Percentiles rank a stretch among this genome's conserved stretches.
Conservation (phyloP, 2,888 invertebrate genomes). For the Branchellion lobata region DNA sequence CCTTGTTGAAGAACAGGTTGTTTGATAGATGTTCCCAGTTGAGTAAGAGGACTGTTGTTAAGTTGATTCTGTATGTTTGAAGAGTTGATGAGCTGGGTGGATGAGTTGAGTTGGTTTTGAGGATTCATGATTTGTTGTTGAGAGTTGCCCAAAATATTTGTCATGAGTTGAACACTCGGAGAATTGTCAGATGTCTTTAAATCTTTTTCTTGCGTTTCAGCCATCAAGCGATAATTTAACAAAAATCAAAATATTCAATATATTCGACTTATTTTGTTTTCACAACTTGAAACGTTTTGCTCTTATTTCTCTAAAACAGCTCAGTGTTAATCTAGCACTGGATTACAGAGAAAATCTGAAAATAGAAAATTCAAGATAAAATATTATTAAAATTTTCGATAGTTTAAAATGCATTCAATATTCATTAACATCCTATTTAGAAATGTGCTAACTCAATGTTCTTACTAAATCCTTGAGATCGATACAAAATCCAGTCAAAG, state of each 20-base stretch:
- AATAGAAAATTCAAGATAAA: too few species aligned
- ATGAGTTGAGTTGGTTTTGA: slow-evolving; percentile 2
- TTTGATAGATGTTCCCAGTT: background rate
- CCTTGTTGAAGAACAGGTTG: background rate
- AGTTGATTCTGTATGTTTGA: background rate
- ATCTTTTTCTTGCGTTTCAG: background rate
- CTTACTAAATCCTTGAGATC: background rate
- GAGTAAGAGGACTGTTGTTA: background rate
- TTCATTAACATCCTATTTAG: background rate
- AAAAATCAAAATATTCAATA: background rate
- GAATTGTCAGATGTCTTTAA: background rate
- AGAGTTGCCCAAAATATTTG: background rate
- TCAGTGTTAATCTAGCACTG: too few species aligned
- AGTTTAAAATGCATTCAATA: too few species aligned
- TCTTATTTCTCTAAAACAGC: too few species aligned
- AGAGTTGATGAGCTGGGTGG: background rate
- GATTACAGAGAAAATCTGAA: too few species aligned
- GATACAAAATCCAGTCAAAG: slow-evolving; percentile 5
- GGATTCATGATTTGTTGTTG: background rate
- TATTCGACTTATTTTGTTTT: background rate
- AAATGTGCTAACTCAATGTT: background rate
- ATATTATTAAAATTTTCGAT: too few species aligned
- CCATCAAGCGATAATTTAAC: background rate
- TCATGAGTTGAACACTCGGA: background rate
- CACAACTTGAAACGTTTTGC: too few species aligned